phyloP scores from a whole-genome alignment of 2,888 invertebrate species.

The Hipparchia semele region DNA sequence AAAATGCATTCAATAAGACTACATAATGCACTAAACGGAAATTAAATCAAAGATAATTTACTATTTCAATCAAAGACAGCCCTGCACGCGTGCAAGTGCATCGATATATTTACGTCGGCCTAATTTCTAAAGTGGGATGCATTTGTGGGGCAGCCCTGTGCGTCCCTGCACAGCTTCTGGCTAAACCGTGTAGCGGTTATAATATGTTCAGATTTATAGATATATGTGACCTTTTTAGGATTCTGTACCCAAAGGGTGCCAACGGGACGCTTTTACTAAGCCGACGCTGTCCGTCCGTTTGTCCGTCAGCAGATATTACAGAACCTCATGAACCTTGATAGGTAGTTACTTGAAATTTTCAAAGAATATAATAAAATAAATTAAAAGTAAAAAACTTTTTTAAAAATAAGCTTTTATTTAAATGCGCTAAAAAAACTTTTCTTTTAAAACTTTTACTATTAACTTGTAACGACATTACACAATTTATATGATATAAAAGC shows the following conservation, averaged over 20 bases:
- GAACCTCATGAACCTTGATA: too few relatives aligned
- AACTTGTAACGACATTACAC: too few relatives aligned
- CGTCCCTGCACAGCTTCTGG: conserved; percentile 44
- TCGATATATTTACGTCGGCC: conserved; percentile 78
- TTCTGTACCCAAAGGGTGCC: not conserved
- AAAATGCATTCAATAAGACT: not conserved
- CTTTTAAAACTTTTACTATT: too few relatives aligned
- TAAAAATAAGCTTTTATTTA: too few relatives aligned
- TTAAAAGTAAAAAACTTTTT: too few relatives aligned
- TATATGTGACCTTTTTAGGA: conserved; percentile 15
- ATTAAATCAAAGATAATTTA: not conserved
- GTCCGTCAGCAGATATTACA: too few relatives aligned
- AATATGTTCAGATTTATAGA: conserved; percentile 1
- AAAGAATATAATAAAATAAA: too few relatives aligned
- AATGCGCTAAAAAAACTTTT: too few relatives aligned
- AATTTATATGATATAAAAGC: too few relatives aligned
- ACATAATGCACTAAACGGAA: not conserved
- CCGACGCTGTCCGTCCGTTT: too few relatives aligned
- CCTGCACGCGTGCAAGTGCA: conserved; percentile 77
- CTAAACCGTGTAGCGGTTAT: conserved; percentile 25
- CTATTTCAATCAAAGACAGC: conserved; percentile 45
- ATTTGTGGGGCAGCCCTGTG: conserved; percentile 79
- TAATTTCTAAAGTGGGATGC: conserved; percentile 82
- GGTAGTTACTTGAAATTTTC: too few relatives aligned
- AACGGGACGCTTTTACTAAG: too few relatives aligned